Evolutionary conservation across 2,888 invertebrate genomes (phyloP).

Genomic region (Hylaea fasciaria): DNA sequence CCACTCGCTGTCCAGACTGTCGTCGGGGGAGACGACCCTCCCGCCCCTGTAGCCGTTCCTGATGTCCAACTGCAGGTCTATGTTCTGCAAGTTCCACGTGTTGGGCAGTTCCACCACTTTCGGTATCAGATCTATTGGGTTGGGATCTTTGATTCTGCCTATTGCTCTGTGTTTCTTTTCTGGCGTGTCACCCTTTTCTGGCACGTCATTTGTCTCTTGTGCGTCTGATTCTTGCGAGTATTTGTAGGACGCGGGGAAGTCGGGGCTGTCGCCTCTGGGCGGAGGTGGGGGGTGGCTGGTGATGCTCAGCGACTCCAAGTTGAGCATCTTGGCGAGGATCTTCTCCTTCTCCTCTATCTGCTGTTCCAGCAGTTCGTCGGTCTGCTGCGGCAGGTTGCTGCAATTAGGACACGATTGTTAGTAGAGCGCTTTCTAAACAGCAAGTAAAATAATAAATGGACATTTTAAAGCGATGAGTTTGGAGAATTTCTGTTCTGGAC

Average conservation of each 20-base stretch:
- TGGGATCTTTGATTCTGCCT: slow-evolving; percentile 38
- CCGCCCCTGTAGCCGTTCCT: slow-evolving; percentile 63
- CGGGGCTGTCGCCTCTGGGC: slow-evolving; percentile 22
- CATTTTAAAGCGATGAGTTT: too few relatives aligned
- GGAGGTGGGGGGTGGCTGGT: slow-evolving; percentile 34
- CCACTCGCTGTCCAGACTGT: slow-evolving; percentile 75
- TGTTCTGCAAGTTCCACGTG: slow-evolving; percentile 85
- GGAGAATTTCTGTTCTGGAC: too few relatives aligned
- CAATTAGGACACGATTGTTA: slow-evolving; percentile 35
- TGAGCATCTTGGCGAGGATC: slow-evolving; percentile 87
- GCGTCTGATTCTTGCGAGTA: slow-evolving; percentile 9
- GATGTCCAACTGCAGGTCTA: slow-evolving; percentile 70
- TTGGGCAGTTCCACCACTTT: slow-evolving; percentile 83
- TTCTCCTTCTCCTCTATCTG: slow-evolving; percentile 91
- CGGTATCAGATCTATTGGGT: slow-evolving; percentile 67
- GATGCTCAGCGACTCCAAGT: slow-evolving; percentile 83
- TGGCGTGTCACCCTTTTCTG: background rate
- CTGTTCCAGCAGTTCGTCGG: slow-evolving; percentile 87
- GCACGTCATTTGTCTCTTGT: slow-evolving; percentile 19
- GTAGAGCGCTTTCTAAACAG: background rate
- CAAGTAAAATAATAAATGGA: slow-evolving; percentile 10
- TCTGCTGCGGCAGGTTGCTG: slow-evolving; percentile 81
- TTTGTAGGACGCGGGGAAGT: slow-evolving; percentile 18
- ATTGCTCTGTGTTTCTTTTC: background rate
- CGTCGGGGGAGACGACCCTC: slow-evolving; percentile 68